These are phyloP conservation scores for Erithacus rubecula DNA, from an alignment of 2,797 vertebrate genomes.

Conservation along the genomic window DNA sequence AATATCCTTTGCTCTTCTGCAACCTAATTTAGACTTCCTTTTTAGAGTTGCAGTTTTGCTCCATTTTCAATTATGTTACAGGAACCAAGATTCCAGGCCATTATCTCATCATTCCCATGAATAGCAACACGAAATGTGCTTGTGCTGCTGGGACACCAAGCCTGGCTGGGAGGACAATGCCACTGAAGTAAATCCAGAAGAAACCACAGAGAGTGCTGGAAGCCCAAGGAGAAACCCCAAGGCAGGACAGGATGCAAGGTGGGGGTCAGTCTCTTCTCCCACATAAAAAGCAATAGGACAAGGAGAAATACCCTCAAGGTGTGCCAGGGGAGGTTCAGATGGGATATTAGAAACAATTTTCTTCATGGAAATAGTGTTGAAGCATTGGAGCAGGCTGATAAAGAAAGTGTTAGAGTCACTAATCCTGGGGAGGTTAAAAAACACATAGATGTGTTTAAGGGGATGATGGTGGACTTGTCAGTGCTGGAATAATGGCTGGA, in stretches of 20 bases:
- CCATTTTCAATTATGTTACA: slow-evolving; percentile 39
- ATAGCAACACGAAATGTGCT: neutral
- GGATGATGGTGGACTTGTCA: neutral
- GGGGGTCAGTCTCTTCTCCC: fast-evolving
- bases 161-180: neutral
- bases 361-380: neutral
- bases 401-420: neutral
- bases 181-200: neutral
- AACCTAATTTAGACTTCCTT: slow-evolving; percentile 65
- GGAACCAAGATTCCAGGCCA: slow-evolving; percentile 18
- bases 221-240: neutral
- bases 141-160: neutral
- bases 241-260: neutral
- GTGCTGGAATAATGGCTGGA: neutral
- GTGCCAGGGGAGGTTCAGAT: neutral
- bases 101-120: slow-evolving; percentile 47
- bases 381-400: neutral
- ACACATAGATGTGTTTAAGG: neutral
- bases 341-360: neutral
- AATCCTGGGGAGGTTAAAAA: neutral
- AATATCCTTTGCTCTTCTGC: slow-evolving; percentile 61
- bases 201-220: fast-evolving
- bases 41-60: slow-evolving; percentile 34
- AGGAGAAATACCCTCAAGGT: neutral
- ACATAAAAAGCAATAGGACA: neutral